Evolutionary conservation across 2,113 vertebrate genomes (phyloP), one percentile per base, ranked within the genome.

Genomic region (Neodon shergylaensis): DNA sequence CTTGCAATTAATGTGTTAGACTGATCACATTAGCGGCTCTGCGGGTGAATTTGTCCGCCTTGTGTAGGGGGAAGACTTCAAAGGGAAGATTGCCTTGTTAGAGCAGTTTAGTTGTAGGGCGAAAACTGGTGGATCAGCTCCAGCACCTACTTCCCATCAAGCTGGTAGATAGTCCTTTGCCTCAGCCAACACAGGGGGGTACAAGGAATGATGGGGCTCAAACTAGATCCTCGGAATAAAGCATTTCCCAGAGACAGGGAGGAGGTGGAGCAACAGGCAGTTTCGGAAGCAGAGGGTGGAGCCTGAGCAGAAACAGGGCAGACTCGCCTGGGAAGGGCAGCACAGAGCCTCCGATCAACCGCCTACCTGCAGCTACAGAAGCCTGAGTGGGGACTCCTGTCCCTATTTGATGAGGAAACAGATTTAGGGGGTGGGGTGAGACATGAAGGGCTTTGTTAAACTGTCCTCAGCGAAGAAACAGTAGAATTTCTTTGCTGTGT

Each of bases 1-100:
- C 86, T 3, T 85, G 81, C 97, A 98, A 96, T 97, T 98, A 97
- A 97, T 97, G 96, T 96, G 98, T 96, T 96, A 97, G 97, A 97
- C 95, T 78, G 96, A 98, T 94, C 73, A 0, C 91, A 96, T 98
- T 86, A 96, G 92, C 70, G 52, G 92, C 78, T 91, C 94, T 76
- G 97, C 83, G 96, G 91, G 92, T 95, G 96, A 92, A 93, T 96
- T 68, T 97, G 97, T 97, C 95, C 72, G 93, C 96, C 91, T 95
- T 81, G 21, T 93, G 87, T 83, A 17, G 94, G 96, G 96, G 82
- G 79, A 81, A 94, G 97, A 96, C 98, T 98, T 98, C 94, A 97
- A 96, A 98, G 97, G 93, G 0, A 90, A 96, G 97, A 97, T 97
- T 95, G 94, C 96, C 97, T 98, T 95, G 96, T 97, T 98, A 97